phyloP scores from a whole-genome alignment of 1,140 invertebrate species.

The Elysia chlorotica region DNA sequence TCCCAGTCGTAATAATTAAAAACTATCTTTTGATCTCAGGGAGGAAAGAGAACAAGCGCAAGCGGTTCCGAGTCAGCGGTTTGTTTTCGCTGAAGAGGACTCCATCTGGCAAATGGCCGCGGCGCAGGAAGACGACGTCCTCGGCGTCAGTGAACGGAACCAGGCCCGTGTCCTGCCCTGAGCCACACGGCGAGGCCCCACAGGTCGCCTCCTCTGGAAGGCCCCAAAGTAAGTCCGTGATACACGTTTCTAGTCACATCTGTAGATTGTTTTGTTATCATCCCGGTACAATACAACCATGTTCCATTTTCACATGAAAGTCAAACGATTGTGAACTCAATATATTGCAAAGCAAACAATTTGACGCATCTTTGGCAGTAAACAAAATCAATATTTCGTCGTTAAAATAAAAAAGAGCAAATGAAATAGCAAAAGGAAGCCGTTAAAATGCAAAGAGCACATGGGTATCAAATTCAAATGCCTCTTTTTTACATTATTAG shows the following conservation, averaged over 20 bases:
- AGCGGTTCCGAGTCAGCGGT: neutral
- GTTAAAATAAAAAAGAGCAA: neutral
- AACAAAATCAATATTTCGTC: neutral
- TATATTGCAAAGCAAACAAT: too few species aligned
- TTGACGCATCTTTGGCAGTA: too few species aligned
- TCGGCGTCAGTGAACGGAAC: neutral
- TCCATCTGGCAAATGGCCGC: conserved; percentile 5
- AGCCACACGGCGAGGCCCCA: neutral
- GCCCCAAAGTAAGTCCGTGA: conserved; percentile 4
- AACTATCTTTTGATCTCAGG: neutral
- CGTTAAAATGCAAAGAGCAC: neutral
- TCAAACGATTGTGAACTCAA: too few species aligned
- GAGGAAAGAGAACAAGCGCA: conserved; percentile 3
- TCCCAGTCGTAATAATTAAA: neutral
- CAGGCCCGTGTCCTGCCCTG: conserved; percentile 7
- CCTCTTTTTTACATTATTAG: neutral
- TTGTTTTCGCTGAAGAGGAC: conserved; percentile 3
- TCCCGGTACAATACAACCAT: too few species aligned
- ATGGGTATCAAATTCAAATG: neutral
- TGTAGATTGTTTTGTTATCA: too few species aligned
- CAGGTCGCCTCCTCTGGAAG: neutral
- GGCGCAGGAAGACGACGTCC: neutral
- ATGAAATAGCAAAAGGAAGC: neutral
- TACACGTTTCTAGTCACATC: too few species aligned
- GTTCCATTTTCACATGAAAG: too few species aligned